Conservation (phyloP, 2,113 vertebrate genomes). For the Otocyon megalotis region DNA sequence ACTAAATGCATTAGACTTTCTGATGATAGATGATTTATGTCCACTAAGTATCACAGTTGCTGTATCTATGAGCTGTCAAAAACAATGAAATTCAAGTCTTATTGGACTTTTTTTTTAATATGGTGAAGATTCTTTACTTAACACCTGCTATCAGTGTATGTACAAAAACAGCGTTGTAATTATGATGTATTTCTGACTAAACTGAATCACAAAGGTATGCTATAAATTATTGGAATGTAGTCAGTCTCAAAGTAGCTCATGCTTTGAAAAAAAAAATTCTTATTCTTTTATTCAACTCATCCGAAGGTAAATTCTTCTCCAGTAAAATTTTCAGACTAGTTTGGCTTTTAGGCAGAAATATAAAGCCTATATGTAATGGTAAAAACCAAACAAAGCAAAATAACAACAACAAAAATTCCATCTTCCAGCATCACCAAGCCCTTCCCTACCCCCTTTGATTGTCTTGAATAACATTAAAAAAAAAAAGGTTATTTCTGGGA, state of each 20-base stretch:
- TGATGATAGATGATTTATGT: background rate
- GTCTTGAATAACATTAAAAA: background rate
- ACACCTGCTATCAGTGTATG: background rate
- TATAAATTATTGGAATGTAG: background rate
- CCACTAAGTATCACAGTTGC: background rate
- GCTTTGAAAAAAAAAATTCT: background rate
- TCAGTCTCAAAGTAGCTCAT: background rate
- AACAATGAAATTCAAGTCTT: conserved; percentile 30
- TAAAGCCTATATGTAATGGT: background rate
- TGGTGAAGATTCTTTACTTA: conserved; percentile 27
- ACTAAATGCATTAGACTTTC: background rate
- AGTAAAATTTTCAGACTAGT: background rate
- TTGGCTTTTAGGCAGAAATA: background rate
- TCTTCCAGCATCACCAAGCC: background rate
- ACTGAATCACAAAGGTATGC: background rate
- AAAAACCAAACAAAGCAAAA: background rate
- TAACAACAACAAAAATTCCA: background rate
- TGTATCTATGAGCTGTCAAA: conserved; percentile 1
- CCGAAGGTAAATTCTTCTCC: background rate
- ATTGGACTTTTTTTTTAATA: background rate
- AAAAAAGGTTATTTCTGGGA: background rate
- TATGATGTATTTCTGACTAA: background rate
- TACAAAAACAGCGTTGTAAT: background rate
- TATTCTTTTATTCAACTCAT: background rate
- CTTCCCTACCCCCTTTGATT: background rate